Evolutionary conservation across 2,113 vertebrate genomes (phyloP).

Genomic region (Cynoglossus semilaevis): DNA sequence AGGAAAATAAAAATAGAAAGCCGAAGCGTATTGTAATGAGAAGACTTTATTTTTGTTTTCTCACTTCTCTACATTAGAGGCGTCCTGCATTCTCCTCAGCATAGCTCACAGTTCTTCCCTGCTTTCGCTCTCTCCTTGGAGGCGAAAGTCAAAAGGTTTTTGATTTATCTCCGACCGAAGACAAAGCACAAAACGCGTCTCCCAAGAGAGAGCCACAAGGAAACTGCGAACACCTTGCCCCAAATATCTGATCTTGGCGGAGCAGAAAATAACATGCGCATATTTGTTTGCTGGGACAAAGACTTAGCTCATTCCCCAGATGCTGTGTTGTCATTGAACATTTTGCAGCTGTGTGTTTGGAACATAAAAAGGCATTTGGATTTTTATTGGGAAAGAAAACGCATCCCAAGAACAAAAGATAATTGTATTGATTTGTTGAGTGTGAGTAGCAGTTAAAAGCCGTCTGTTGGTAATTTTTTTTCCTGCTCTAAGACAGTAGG

Average conservation of each 20-base stretch:
- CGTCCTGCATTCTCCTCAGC: slow-evolving; percentile 55
- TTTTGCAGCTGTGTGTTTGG: slow-evolving; percentile 50
- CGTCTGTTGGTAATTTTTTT: slow-evolving; percentile 52
- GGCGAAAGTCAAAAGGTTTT: slow-evolving; percentile 74
- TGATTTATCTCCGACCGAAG: slow-evolving; percentile 74
- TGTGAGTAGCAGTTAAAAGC: slow-evolving; percentile 42
- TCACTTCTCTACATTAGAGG: slow-evolving; percentile 40
- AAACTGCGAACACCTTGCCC: slow-evolving; percentile 75
- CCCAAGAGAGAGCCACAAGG: slow-evolving; percentile 68
- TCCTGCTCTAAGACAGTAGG: slow-evolving; percentile 18
- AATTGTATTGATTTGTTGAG: slow-evolving; percentile 72
- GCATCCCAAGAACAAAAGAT: slow-evolving; percentile 64
- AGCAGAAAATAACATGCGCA: slow-evolving; percentile 71
- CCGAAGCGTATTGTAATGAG: slow-evolving; percentile 60
- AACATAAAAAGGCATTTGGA: slow-evolving; percentile 70
- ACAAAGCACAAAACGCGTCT: slow-evolving; percentile 67
- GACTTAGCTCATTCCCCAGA: slow-evolving; percentile 65
- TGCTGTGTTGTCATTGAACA: slow-evolving; percentile 71
- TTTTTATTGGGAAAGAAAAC: slow-evolving; percentile 59
- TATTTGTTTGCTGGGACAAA: slow-evolving; percentile 72
- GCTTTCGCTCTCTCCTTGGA: slow-evolving; percentile 69
- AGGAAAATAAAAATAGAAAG: slow-evolving; percentile 64
- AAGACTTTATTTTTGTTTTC: slow-evolving; percentile 66
- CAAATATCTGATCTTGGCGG: slow-evolving; percentile 76
- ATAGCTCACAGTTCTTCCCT: slow-evolving; percentile 63